These are phyloP conservation scores for Clostera curtula DNA, from an alignment of 2,888 invertebrate genomes.

Conservation along the genomic window DNA sequence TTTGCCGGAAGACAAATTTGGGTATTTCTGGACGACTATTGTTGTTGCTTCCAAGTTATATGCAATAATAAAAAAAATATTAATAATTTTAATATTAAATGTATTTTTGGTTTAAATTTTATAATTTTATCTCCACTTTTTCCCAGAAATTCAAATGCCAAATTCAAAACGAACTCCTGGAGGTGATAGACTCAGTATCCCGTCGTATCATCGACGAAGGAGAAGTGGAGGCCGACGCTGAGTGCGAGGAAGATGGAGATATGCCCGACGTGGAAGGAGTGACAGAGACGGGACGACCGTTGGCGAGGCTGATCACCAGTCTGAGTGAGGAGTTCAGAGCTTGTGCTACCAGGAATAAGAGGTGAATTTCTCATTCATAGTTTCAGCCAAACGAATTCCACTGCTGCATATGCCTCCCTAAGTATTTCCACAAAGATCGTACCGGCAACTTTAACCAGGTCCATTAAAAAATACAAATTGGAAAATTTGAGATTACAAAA, in stretches of 20 bases:
- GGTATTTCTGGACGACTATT: too few species aligned
- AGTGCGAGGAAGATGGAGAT: constrained; percentile 43
- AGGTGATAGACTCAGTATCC: constrained; percentile 86
- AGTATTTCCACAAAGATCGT: too few species aligned
- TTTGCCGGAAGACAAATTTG: too few species aligned
- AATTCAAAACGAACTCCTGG: constrained; percentile 87
- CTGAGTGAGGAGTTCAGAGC: constrained; percentile 55
- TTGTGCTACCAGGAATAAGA: constrained; percentile 52
- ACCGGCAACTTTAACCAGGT: too few species aligned
- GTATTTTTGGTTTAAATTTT: background rate
- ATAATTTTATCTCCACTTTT: background rate
- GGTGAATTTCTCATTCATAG: too few species aligned
- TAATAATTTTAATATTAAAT: too few species aligned
- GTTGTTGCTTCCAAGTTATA: too few species aligned
- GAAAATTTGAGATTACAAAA: too few species aligned
- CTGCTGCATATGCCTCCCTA: too few species aligned
- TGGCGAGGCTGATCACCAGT: constrained; percentile 46
- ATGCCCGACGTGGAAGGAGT: constrained; percentile 34
- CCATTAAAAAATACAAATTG: too few species aligned
- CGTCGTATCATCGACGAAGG: constrained; percentile 81
- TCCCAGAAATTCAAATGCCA: constrained; percentile 84
- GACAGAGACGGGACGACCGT: constrained; percentile 50
- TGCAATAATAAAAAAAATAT: too few species aligned
- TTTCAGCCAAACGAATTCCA: too few species aligned
- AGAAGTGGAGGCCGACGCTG: constrained; percentile 46